phyloP scores from a whole-genome alignment of 2,888 invertebrate species.

The Augiades crinisus region DNA sequence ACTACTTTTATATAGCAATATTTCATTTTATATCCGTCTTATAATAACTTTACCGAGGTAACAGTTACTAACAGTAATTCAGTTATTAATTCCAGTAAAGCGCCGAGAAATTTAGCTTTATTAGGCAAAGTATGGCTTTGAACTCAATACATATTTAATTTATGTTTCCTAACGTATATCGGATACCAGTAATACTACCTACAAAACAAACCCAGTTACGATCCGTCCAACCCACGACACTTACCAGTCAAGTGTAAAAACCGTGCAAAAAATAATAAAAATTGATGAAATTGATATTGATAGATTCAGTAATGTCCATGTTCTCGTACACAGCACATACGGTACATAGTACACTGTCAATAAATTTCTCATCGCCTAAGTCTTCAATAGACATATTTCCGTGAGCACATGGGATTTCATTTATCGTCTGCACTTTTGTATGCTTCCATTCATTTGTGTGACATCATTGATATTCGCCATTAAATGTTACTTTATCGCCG shows the following conservation, averaged over 20 bases:
- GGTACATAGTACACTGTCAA: not conserved
- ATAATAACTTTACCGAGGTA: not conserved
- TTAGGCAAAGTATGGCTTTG: not conserved
- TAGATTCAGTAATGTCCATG: not conserved
- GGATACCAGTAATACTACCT: too few species aligned
- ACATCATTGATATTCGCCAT: conserved; percentile 63
- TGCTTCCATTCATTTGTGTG: conserved; percentile 53
- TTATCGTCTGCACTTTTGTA: conserved; percentile 11
- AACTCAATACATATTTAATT: conserved; percentile 4
- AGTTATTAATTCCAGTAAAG: not conserved
- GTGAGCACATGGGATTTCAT: conserved; percentile 9
- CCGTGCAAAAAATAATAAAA: not conserved
- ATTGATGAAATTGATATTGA: not conserved
- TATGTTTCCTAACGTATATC: not conserved
- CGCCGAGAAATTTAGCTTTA: not conserved
- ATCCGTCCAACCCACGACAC: too few species aligned
- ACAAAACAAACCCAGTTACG: too few species aligned
- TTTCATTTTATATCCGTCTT: conserved; percentile 8
- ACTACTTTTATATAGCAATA: conserved; percentile 1
- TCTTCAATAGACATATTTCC: conserved; percentile 15
- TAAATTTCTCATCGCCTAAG: not conserved
- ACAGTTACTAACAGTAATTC: not conserved
- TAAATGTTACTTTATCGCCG: conserved; percentile 57
- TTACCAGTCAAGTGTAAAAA: too few species aligned
- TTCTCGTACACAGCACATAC: not conserved